Evolutionary conservation across 1,140 invertebrate species (phyloP), one percentile per base, ranked within the genome.

Genomic region (Melitaea cinxia): DNA sequence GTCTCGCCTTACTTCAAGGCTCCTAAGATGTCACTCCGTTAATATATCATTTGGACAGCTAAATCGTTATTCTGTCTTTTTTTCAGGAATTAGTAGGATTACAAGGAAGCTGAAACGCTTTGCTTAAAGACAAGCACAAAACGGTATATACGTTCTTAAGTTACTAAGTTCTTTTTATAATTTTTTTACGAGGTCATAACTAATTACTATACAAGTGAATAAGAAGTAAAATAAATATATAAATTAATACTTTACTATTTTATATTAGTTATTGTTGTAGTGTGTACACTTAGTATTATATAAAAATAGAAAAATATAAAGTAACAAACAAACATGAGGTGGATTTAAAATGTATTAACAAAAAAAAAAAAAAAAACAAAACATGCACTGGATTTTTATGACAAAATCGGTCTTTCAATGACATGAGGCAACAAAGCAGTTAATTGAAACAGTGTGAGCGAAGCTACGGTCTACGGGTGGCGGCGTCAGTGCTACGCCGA

Each of bases 401-500:
- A 77, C 75, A 71, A 75, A 83, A 83, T 82, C 75, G 69, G 33
- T 33, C 55, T 75, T 70, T 74, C 75, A 78, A 75, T 77, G 77
- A 82, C 72, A 74, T 67, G 70, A 72, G 79, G 80, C 82, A 85
- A 84, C 83, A 88, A 85, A 83, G 77, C 80, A 84, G 80, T 85
- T 89, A 85, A 87, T 85, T 86, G 82, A 83, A 83, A 83, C 72
- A 80, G 76, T 73, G 80, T 66, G 64, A 70, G 73, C 67, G 77
- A 60, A 61, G 71, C 69, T 74, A 75, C 69, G 75, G 54, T 72
- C 77, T 78, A 76, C 75, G 75, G 65, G 63, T 62, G 70, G 72
- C 67, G 68, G 74, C 82, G 83, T 69, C 85, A 86, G 82, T 85
- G 79, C 84, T 86, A 86, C 84, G 80, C 67, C 65, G 78, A 69